Percentiles rank a stretch among this genome's conserved stretches.
These are phyloP conservation scores for Thelohanellus kitauei DNA, from an alignment of 30 jellyfish, hydroid and myxozoan species.

Conservation along the genomic window DNA sequence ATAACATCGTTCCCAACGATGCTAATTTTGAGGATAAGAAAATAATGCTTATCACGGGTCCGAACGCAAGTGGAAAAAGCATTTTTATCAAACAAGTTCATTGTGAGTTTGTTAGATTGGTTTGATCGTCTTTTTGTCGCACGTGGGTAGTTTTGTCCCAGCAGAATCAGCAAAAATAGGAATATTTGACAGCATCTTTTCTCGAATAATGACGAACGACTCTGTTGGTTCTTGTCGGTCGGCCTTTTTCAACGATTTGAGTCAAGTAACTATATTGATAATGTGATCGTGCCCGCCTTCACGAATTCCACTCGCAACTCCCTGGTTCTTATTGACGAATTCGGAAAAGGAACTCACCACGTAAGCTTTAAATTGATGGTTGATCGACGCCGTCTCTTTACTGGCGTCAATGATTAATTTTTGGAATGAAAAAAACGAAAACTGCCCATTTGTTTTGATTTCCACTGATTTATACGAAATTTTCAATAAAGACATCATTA, in stretches of 20 bases:
- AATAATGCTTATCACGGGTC: conserved; percentile 40
- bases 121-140: conserved; percentile 36
- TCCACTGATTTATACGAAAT: conserved; percentile 81
- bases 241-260: conserved; percentile 60
- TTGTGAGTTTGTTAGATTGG: conserved; percentile 26
- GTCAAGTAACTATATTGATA: conserved; percentile 18
- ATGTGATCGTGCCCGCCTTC: conserved; percentile 39
- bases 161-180: conserved; percentile 52
- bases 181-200: conserved; percentile 23
- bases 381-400: conserved; percentile 69
- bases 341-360: conserved; percentile 83
- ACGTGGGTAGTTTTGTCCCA: conserved; percentile 73
- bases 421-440: conserved; percentile 14
- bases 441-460: conserved; percentile 40
- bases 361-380: conserved; percentile 9
- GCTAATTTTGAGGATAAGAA: conserved; percentile 2
- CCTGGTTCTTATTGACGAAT: conserved; percentile 54
- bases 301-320: conserved; percentile 34
- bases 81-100: conserved; percentile 47
- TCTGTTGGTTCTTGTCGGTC: conserved; percentile 43
- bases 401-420: conserved; percentile 21
- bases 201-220: conserved; percentile 45
- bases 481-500: too few relatives aligned
- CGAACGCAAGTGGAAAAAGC: conserved; percentile 88
- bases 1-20: conserved; percentile 43